Evolutionary conservation across 2,113 vertebrate species (phyloP), one percentile per base, ranked within the genome.

Genomic region (Alethe diademata): DNA sequence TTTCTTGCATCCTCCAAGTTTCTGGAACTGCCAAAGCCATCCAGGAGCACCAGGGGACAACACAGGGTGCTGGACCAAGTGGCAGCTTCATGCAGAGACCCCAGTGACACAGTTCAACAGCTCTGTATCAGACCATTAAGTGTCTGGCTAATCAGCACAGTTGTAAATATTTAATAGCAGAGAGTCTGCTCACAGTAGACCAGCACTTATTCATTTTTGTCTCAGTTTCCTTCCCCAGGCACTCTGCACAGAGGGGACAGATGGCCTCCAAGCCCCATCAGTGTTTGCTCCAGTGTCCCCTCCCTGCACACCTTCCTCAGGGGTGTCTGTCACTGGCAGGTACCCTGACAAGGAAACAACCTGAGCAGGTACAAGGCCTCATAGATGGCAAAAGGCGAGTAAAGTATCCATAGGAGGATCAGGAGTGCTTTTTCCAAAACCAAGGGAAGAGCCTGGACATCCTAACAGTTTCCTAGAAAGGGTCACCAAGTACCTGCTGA

Each of bases 401-500:
- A 7, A 54, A 7, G 2, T 4, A 1, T 8, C 10, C 0, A 1
- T 1, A 38, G 20, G 8, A 71, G 33, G 43, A 35, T 3, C 0
- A 3, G 22, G 42, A 66, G 5, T 36, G 38, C 28, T 50, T 56
- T 81, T 29, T 22, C 53, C 17, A n/a, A 2, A 13, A 26, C 12
- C 2, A 15, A 62, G 11, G 14, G 43, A 57, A 48, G 31, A 86
- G 25, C 17, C 14, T 78, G 57, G 51, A 54, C 53, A 64, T 4
- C 17, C 8, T 12, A 62, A 4, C 16, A 16, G 4, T 53, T 40
- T 33, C 51, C 31, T 40, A 20, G 26, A 48, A 56, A 71, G 53
- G 73, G 16, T 75, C 61, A 70, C 10, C 29, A 23, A 23, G 22
- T 9, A 14, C 31, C 56, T 91, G 51, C 51, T 45, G 57, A 74